phyloP scores from a whole-genome alignment of 1,140 invertebrate genomes.

The Tetragonula clypearis region DNA sequence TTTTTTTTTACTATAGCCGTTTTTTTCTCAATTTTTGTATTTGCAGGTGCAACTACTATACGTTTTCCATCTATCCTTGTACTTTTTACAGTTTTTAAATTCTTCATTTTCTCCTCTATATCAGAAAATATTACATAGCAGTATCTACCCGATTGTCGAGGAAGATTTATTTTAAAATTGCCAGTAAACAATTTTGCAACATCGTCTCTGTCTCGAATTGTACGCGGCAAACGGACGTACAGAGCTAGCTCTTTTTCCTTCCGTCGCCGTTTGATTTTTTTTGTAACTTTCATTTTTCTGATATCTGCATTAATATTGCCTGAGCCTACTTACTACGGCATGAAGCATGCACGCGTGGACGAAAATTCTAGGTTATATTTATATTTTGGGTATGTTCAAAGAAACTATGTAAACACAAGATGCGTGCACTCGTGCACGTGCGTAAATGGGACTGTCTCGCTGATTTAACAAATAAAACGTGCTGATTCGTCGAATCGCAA shows the following conservation, averaged over 20 bases:
- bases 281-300: background rate
- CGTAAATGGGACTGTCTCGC: background rate
- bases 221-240: slow-evolving; percentile 68
- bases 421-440: slow-evolving; percentile 6
- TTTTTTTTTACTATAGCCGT: slow-evolving; percentile 53
- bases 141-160: slow-evolving; percentile 66
- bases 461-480: background rate
- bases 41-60: slow-evolving; percentile 52
- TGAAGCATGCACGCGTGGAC: background rate
- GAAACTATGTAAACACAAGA: slow-evolving; percentile 12
- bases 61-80: slow-evolving; percentile 65
- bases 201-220: slow-evolving; percentile 65
- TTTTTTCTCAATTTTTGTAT: slow-evolving; percentile 25
- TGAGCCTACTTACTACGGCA: background rate
- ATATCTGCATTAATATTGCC: background rate
- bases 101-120: slow-evolving; percentile 65
- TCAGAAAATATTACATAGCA: slow-evolving; percentile 72
- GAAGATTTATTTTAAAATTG: slow-evolving; percentile 68
- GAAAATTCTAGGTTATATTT: slow-evolving; percentile 29
- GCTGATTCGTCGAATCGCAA: background rate
- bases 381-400: background rate
- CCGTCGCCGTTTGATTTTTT: background rate
- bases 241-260: slow-evolving; percentile 65
- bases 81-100: slow-evolving; percentile 60
- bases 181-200: slow-evolving; percentile 68